A percentile compares a stretch with the other conserved stretches of the same genome.
These are phyloP conservation scores for Andrena praecox DNA, from an alignment of 2,888 invertebrate species.

Conservation along the genomic window DNA sequence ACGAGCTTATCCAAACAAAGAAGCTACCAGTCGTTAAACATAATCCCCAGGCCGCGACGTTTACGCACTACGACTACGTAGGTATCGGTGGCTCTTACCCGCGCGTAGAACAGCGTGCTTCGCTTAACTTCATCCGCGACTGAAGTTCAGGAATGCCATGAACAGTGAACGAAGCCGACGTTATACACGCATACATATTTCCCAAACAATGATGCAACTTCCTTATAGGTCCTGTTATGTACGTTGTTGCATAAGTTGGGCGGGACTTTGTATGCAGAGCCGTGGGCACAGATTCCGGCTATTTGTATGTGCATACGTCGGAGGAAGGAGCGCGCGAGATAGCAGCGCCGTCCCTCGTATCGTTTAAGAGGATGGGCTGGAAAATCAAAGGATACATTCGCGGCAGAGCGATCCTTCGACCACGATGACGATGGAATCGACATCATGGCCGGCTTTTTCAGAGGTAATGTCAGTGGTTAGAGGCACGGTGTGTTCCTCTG, in stretches of 20 bases:
- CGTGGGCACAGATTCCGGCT: not conserved
- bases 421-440: constrained; percentile 59
- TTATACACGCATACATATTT: not conserved
- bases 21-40: constrained; percentile 45
- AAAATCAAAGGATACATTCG: constrained; percentile 38
- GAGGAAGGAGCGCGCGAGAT: not conserved
- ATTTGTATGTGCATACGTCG: not conserved
- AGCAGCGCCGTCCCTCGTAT: not conserved
- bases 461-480: constrained; percentile 74
- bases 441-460: constrained; percentile 69
- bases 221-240: not conserved
- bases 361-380: constrained; percentile 24
- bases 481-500: constrained; percentile 58
- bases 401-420: constrained; percentile 39
- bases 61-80: constrained; percentile 11
- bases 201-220: constrained; percentile 31
- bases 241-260: constrained; percentile 15
- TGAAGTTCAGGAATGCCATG: not conserved
- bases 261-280: not conserved
- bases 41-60: constrained; percentile 51
- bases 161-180: not conserved
- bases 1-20: not conserved
- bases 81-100: not conserved
- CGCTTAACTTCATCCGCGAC: not conserved
- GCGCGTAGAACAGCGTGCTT: not conserved